These are phyloP conservation scores for Diuraphis noxia DNA, from an alignment of 1,140 invertebrate species.

Conservation along the genomic window DNA sequence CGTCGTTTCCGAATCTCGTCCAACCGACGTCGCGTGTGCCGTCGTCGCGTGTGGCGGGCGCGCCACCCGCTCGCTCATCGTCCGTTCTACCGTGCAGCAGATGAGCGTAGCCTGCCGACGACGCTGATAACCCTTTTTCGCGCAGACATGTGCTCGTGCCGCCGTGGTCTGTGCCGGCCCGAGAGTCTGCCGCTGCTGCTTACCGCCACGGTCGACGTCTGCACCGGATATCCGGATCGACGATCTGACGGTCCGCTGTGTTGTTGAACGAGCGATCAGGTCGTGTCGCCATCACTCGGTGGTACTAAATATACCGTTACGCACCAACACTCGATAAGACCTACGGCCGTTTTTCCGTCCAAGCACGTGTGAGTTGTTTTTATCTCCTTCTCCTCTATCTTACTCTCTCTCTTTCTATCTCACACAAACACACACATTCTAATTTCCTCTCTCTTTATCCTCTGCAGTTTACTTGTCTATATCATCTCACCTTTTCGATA, in stretches of 20 bases:
- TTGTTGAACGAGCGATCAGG: not conserved
- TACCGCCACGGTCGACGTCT: not conserved
- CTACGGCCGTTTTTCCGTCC: not conserved
- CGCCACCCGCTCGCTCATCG: not conserved
- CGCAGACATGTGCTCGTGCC: slow-evolving; percentile 2
- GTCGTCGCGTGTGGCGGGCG: not conserved
- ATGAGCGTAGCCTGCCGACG: not conserved
- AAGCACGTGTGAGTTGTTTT: not conserved
- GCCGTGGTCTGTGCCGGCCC: not conserved
- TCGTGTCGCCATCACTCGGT: not conserved
- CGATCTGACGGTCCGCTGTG: not conserved
- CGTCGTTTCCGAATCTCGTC: not conserved
- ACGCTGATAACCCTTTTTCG: not conserved
- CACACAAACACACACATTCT: no score
- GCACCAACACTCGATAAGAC: not conserved
- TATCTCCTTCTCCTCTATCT: not conserved
- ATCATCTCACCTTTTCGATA: not conserved
- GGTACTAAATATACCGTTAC: not conserved
- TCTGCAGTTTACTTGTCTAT: no score
- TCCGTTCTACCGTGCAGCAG: not conserved
- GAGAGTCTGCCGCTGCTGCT: not conserved
- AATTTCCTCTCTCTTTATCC: no score
- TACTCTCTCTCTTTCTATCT: not conserved
- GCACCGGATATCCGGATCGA: not conserved
- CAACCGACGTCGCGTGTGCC: not conserved